phyloP scores from a whole-genome alignment of 2,113 vertebrate genomes.

The Rhynchomys soricoides region DNA sequence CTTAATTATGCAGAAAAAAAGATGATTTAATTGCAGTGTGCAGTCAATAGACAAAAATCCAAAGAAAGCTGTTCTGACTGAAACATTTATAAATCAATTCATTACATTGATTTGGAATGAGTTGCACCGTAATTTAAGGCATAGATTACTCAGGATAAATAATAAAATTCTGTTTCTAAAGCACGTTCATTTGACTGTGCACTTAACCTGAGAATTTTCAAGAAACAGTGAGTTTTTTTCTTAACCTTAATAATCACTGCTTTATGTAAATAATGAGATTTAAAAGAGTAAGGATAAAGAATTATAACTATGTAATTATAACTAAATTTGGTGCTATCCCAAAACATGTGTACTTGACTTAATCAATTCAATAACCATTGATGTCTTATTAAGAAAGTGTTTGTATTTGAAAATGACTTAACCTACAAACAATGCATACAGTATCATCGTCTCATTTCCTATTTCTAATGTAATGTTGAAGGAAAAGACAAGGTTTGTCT shows the following conservation, averaged over 20 bases:
- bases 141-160: constrained; percentile 76
- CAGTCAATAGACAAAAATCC: constrained; percentile 78
- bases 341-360: constrained; percentile 32
- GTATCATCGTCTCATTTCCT: neutral
- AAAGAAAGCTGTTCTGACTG: constrained; percentile 73
- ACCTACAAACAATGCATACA: neutral
- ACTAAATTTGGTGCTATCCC: constrained; percentile 3
- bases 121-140: constrained; percentile 79
- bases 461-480: constrained; percentile 7
- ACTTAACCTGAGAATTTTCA: constrained; percentile 62
- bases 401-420: constrained; percentile 50
- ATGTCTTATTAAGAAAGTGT: constrained; percentile 37
- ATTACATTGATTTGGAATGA: constrained; percentile 79
- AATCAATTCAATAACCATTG: constrained; percentile 40
- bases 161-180: constrained; percentile 73
- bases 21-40: constrained; percentile 70
- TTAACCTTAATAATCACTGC: constrained; percentile 29
- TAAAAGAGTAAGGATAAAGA: constrained; percentile 17
- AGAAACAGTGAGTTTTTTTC: constrained; percentile 59
- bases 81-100: constrained; percentile 79
- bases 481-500: constrained; percentile 22
- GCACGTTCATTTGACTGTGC: constrained; percentile 32
- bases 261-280: neutral
- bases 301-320: constrained; percentile 1
- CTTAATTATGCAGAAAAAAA: constrained; percentile 77